Percentiles rank a stretch among this genome's conserved stretches.
Conservation (phyloP, 37 sponge, comb jelly and placozoan species). For the Beroe forskalii region DNA sequence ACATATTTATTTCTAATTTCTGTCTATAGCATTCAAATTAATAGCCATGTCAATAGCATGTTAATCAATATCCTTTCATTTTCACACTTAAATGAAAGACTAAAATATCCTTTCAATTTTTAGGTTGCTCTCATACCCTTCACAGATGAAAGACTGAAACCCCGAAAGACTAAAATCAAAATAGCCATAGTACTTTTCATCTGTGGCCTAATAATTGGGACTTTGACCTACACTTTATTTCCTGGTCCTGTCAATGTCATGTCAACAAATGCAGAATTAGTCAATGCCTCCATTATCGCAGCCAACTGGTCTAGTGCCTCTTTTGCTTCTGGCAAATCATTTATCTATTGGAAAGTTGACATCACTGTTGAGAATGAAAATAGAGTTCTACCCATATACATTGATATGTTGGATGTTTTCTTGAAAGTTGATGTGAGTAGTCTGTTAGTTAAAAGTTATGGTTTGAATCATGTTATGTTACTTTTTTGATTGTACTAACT, state of each 20-base stretch:
- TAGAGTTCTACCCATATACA: background rate
- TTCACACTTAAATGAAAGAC: no score
- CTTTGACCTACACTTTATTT: background rate
- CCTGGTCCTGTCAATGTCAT: slow-evolving; percentile 17
- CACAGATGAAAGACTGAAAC: slow-evolving; percentile 44
- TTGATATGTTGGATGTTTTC: background rate
- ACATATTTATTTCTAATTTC: no score
- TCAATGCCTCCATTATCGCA: background rate
- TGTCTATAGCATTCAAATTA: no score
- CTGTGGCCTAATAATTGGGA: background rate
- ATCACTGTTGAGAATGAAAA: background rate
- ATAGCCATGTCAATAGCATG: no score
- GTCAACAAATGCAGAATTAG: background rate
- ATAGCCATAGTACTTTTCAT: background rate
- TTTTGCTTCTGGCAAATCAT: background rate
- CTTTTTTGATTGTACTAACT: no score
- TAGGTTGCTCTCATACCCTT: slow-evolving; percentile 63
- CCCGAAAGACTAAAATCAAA: slow-evolving; percentile 7
- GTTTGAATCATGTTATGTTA: background rate
- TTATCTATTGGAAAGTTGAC: background rate
- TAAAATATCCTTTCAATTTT: no score
- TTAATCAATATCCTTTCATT: background rate
- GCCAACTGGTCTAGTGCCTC: no score
- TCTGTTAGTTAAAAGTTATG: background rate
- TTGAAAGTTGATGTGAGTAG: slow-evolving; percentile 1